A percentile compares a stretch with the other conserved stretches of the same genome.
Evolutionary conservation across 2,113 vertebrate genomes (phyloP).

Genomic region (Stictonetta naevosa): DNA sequence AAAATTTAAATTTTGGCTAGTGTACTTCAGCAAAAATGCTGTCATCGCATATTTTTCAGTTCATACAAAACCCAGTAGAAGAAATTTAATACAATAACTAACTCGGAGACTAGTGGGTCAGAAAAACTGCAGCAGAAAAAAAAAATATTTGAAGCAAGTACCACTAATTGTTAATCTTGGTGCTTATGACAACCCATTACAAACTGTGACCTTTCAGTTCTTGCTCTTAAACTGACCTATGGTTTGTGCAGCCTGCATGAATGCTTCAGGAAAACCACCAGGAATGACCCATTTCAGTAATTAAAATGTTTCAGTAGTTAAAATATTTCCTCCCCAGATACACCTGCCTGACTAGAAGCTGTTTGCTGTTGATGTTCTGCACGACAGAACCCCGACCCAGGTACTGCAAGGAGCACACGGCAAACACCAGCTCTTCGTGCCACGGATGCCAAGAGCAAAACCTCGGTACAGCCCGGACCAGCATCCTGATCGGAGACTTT

Average conservation of each 20-base stretch:
- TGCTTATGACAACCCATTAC: not conserved
- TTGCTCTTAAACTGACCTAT: not conserved
- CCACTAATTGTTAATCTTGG: not conserved
- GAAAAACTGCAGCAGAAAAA: not conserved
- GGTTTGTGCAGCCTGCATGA: not conserved
- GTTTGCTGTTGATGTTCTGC: not conserved
- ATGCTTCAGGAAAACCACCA: not conserved
- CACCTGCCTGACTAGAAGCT: not conserved
- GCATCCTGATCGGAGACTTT: not conserved
- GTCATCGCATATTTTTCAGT: not conserved
- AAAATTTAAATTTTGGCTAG: constrained; percentile 9
- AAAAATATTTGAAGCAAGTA: not conserved
- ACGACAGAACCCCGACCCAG: rapidly evolving
- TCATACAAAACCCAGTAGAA: not conserved
- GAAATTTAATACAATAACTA: constrained; percentile 15
- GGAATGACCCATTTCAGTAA: not conserved
- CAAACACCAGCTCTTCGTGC: not conserved
- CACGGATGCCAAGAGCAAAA: not conserved
- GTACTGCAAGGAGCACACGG: not conserved
- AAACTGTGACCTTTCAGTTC: not conserved
- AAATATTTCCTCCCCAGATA: not conserved
- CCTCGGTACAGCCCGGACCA: not conserved
- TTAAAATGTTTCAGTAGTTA: not conserved
- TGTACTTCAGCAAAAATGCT: not conserved
- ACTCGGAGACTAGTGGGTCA: not conserved